These are phyloP conservation scores for Scaptomyza parva DNA, from an alignment of 2,888 invertebrate genomes.

Conservation along the genomic window DNA sequence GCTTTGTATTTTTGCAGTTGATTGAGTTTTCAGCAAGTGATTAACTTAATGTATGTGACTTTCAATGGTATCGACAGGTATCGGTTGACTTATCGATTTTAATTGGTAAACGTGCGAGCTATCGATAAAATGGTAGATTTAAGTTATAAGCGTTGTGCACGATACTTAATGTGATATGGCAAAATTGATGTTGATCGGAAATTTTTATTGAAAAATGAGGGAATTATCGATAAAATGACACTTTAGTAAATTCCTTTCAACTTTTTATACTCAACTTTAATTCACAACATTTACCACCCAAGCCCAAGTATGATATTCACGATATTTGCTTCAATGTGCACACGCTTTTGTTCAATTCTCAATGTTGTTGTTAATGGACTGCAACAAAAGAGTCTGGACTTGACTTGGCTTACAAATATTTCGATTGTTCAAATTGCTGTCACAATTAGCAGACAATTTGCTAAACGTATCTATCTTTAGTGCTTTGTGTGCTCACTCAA, in stretches of 20 bases:
- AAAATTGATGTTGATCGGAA: too few relatives aligned
- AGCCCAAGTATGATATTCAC: not conserved
- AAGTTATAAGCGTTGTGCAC: too few relatives aligned
- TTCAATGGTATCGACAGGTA: not conserved
- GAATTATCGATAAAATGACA: too few relatives aligned
- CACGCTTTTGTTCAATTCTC: constrained; percentile 15
- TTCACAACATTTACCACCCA: too few relatives aligned
- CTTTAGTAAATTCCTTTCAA: too few relatives aligned
- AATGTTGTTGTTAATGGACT: constrained; percentile 32
- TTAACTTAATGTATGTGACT: not conserved
- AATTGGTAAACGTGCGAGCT: not conserved
- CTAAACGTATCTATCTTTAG: constrained; percentile 4
- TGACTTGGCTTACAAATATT: constrained; percentile 40
- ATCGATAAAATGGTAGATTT: too few relatives aligned
- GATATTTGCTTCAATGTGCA: constrained; percentile 30
- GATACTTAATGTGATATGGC: too few relatives aligned
- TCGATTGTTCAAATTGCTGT: constrained; percentile 26
- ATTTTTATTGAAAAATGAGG: too few relatives aligned
- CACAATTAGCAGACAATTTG: constrained; percentile 35
- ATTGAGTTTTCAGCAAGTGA: not conserved
- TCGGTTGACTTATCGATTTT: too few relatives aligned
- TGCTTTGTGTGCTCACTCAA: constrained; percentile 16
- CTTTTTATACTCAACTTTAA: too few relatives aligned
- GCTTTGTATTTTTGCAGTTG: not conserved
- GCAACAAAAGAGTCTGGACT: constrained; percentile 9